These are phyloP conservation scores for Brachionus calyciflorus DNA, from an alignment of 1,140 invertebrate genomes.

Conservation along the genomic window DNA sequence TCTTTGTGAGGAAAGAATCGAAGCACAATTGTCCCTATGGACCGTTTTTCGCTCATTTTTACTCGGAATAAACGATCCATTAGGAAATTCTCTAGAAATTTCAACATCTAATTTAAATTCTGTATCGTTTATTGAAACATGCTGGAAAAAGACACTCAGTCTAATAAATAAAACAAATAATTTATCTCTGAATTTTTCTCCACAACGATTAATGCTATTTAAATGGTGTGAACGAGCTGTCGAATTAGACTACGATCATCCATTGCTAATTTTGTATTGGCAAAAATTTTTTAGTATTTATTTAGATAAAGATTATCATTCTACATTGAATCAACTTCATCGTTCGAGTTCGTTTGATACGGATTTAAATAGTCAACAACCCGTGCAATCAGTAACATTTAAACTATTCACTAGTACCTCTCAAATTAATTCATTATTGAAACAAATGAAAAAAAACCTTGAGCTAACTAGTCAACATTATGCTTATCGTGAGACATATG, in stretches of 20 bases:
- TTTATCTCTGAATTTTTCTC: constrained; percentile 21
- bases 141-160: constrained; percentile 14
- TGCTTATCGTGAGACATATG: constrained; percentile 8
- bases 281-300: constrained; percentile 77
- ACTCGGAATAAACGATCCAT: background rate
- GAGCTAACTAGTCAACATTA: constrained; percentile 69
- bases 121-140: constrained; percentile 6
- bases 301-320: constrained; percentile 63
- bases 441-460: constrained; percentile 71
- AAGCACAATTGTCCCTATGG: constrained; percentile 27
- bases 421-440: constrained; percentile 65
- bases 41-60: constrained; percentile 13
- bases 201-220: constrained; percentile 34
- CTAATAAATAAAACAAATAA: background rate
- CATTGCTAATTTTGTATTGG: constrained; percentile 71
- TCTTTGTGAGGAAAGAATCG: constrained; percentile 33
- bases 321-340: background rate
- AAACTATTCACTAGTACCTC: constrained; percentile 48
- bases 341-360: background rate
- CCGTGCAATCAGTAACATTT: constrained; percentile 15
- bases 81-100: background rate
- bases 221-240: constrained; percentile 72
- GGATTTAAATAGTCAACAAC: background rate
- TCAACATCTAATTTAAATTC: background rate
- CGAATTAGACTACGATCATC: constrained; percentile 71